phyloP scores from a whole-genome alignment of 2,113 vertebrate species.

The Shinisaurus crocodilurus region DNA sequence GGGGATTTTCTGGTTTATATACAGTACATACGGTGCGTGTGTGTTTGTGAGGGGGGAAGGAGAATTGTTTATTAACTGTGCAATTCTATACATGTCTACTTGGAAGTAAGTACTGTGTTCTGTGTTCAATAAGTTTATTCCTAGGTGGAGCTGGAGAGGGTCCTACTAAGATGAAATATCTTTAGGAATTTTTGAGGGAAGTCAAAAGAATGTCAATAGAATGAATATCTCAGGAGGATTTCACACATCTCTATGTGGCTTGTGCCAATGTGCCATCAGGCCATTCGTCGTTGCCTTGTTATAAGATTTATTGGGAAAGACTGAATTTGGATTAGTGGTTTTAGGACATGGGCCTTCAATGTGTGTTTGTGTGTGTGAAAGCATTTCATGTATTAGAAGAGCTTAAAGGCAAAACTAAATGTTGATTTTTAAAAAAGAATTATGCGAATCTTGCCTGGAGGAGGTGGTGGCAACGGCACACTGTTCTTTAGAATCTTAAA shows the following conservation, averaged over 20 bases:
- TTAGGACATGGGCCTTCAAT: neutral
- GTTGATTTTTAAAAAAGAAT: too few species aligned
- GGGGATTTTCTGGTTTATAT: too few species aligned
- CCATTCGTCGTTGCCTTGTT: neutral
- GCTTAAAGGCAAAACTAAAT: conserved; percentile 7
- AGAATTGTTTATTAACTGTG: too few species aligned
- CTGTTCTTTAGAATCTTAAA: neutral
- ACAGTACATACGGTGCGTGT: too few species aligned
- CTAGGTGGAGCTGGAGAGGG: neutral
- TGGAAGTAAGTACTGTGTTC: too few species aligned
- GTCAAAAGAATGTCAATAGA: neutral
- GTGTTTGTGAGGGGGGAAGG: too few species aligned
- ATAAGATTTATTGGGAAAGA: conserved; percentile 20
- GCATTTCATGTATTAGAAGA: neutral
- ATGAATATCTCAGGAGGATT: neutral
- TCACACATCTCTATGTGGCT: neutral
- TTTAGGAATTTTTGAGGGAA: neutral
- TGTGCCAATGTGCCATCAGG: neutral
- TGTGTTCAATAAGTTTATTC: too few species aligned
- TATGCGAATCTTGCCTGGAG: neutral
- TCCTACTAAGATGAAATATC: neutral
- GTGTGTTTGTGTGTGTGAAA: neutral
- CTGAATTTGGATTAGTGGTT: neutral
- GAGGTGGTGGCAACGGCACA: neutral
- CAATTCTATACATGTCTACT: too few species aligned